Conservation (phyloP, 2,113 vertebrate species). For the Hemiprocne comata region DNA sequence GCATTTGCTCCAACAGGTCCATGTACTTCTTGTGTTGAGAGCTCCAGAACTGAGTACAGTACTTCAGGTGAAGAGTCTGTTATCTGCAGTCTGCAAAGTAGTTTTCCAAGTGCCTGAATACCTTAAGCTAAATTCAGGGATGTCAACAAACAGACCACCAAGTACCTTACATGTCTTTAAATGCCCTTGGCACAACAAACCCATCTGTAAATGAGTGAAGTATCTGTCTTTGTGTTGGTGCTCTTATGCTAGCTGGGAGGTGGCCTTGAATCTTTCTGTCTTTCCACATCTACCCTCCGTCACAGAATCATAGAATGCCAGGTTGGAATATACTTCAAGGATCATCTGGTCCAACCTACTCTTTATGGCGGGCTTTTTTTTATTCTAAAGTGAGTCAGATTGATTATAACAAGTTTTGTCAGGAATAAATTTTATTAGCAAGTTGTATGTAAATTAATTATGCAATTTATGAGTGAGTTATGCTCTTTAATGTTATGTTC, state of each 20-base stretch:
- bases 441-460: too few species aligned
- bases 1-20: too few species aligned
- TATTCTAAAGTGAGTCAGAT: background rate
- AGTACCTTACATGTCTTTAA: background rate
- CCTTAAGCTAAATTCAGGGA: background rate
- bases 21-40: too few species aligned
- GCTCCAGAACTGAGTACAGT: too few species aligned
- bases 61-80: background rate
- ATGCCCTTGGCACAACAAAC: background rate
- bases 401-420: background rate
- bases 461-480: background rate
- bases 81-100: background rate
- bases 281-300: background rate
- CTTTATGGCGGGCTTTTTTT: background rate
- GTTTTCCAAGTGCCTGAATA: background rate
- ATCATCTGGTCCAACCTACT: background rate
- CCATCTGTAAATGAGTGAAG: background rate
- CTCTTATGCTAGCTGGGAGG: background rate
- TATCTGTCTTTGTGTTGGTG: background rate
- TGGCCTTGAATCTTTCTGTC: background rate
- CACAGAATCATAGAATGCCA: too few species aligned
- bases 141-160: background rate
- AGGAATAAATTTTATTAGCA: background rate
- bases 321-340: too few species aligned
- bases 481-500: background rate